phyloP scores from a whole-genome alignment of 2,797 vertebrate genomes.

The Myiothlypis chrysogaster region DNA sequence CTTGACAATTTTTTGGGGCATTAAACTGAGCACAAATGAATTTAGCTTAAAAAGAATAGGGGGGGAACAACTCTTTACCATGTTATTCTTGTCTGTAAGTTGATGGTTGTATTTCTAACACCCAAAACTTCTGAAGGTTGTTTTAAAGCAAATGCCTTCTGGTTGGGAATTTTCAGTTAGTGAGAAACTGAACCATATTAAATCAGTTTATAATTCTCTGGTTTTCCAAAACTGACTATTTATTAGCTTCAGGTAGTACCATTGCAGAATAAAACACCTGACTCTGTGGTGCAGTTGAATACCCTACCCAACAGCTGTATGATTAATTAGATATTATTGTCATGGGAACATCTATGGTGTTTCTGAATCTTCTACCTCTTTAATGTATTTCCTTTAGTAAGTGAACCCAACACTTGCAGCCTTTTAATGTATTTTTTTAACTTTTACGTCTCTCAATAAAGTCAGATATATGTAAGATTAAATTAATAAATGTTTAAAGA shows the following conservation, averaged over 20 bases:
- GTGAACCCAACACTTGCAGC: slow-evolving; percentile 4
- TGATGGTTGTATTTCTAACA: not conserved
- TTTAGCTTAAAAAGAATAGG: not conserved
- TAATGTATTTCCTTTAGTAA: slow-evolving; percentile 44
- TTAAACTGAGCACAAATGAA: not conserved
- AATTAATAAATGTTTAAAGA: slow-evolving; percentile 48
- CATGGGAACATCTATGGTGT: slow-evolving; percentile 10
- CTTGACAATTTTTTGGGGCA: not conserved
- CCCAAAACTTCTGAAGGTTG: not conserved
- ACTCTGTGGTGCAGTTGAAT: not conserved
- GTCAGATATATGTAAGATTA: slow-evolving; percentile 43
- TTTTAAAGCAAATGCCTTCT: not conserved
- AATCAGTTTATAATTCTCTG: not conserved
- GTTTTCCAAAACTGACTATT: not conserved
- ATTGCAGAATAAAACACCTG: not conserved
- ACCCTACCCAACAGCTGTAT: not conserved
- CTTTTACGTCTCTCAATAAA: slow-evolving; percentile 9
- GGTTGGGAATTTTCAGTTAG: not conserved
- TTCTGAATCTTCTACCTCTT: slow-evolving; percentile 70
- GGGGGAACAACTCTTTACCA: not conserved
- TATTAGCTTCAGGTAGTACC: not conserved
- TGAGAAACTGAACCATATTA: not conserved
- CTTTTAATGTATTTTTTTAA: slow-evolving; percentile 64
- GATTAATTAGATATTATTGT: slow-evolving; percentile 9
- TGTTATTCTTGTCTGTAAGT: not conserved